These are phyloP conservation scores for Euspilapteryx auroguttella DNA, from an alignment of 2,888 invertebrate genomes.

Conservation along the genomic window DNA sequence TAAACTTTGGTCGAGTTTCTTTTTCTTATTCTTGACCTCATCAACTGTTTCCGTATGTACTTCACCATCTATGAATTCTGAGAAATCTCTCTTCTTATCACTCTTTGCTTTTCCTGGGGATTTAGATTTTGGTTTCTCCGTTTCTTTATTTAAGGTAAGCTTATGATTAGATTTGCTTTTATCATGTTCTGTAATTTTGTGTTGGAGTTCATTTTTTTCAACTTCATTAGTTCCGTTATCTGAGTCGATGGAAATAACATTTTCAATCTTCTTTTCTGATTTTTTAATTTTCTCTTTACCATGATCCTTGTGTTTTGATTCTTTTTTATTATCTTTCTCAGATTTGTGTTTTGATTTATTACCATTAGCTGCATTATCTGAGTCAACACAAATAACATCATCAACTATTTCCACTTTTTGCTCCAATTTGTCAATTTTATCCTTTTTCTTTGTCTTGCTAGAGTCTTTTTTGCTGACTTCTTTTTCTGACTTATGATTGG, in stretches of 20 bases:
- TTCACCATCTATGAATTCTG: slow-evolving; percentile 19
- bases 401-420: too few relatives aligned
- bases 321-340: slow-evolving; percentile 2
- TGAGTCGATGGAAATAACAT: background rate
- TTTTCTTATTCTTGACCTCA: slow-evolving; percentile 12
- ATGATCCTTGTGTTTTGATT: slow-evolving; percentile 1
- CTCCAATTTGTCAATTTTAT: background rate
- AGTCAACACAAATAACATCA: too few relatives aligned
- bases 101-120: slow-evolving; percentile 1
- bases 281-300: slow-evolving; percentile 2
- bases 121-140: background rate
- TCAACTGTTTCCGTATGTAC: slow-evolving; percentile 6
- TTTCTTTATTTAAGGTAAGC: background rate
- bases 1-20: slow-evolving; percentile 24
- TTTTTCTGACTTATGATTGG: too few relatives aligned
- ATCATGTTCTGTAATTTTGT: background rate
- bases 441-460: background rate
- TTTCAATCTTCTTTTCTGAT: slow-evolving; percentile 3
- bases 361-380: too few relatives aligned
- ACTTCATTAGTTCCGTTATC: slow-evolving; percentile 3
- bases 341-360: slow-evolving; percentile 2
- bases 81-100: slow-evolving; percentile 14
- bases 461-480: background rate
- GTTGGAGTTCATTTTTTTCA: slow-evolving; percentile 3
- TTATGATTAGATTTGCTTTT: slow-evolving; percentile 1